Base-by-base conservation (phyloP, 2,888 invertebrate species). In the Aspidapion aeneum region DNA sequence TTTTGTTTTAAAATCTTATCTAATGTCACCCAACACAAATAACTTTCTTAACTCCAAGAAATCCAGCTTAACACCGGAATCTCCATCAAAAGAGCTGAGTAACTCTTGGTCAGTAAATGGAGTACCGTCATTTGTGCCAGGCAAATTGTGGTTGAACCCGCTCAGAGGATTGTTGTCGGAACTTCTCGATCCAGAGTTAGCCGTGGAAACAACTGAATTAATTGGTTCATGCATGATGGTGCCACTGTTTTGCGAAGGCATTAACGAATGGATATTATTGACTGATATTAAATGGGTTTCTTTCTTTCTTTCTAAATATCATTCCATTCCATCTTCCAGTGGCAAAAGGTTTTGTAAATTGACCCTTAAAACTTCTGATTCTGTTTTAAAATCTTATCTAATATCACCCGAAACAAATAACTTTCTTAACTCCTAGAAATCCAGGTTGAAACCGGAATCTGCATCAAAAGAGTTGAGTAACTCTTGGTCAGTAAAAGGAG, bases 381-480 rank as follows among this genome's bases (percentile, higher is more conserved):
- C n/a, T n/a, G n/a, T n/a, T n/a, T n/a, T n/a, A n/a, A n/a, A n/a
- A n/a, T n/a, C n/a, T n/a, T n/a, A n/a, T n/a, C n/a, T n/a, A n/a
- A n/a, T n/a, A n/a, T n/a, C n/a, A n/a, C n/a, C n/a, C n/a, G n/a
- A n/a, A n/a, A n/a, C n/a, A n/a, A n/a, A 9, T n/a, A 9, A 12
- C 49, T 48, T n/a, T 48, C 49, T 9, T n/a, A 48, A 12, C 9
- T 12, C 58, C 58, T 55, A 76, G 70, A 76, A 75, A 72, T 75
- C 76, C 67, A 90, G 82, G 80, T 87, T 89, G 72, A 90, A 88
- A 65, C 83, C 82, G 68, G 86, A 85, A 74, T 88, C 87, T 74
- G 88, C 88, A 75, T 94, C 94, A 73, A 94, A 86, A 61, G 92
- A 92, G 80, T 89, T 93, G 72, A 93, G 84, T 68, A 93, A 82